A percentile compares a stretch with the other conserved stretches of the same genome.
Conservation (phyloP, 1,140 invertebrate species). For the Temnothorax longispinosus region DNA sequence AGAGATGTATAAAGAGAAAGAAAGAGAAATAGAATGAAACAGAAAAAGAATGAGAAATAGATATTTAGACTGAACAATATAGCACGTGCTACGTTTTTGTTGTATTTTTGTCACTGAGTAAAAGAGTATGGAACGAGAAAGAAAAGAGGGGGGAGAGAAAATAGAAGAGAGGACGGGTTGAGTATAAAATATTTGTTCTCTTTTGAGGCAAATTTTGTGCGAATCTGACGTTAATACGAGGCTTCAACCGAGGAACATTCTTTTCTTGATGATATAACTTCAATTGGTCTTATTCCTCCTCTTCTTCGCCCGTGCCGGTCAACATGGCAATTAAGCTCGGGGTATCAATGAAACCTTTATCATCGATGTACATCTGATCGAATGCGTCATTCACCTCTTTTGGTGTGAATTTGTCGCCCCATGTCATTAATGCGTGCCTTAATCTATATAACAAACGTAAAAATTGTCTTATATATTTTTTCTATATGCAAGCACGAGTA, state of each 20-base stretch:
- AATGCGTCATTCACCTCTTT: constrained; percentile 98
- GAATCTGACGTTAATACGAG: constrained; percentile 50
- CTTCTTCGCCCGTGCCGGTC: constrained; percentile 93
- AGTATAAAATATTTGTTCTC: constrained; percentile 29
- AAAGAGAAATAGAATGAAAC: background rate
- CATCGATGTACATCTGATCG: constrained; percentile 97
- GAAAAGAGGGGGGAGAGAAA: background rate
- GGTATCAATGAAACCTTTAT: constrained; percentile 97
- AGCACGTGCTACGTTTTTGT: background rate
- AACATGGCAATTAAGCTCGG: constrained; percentile 94
- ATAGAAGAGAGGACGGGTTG: background rate
- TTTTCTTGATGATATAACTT: constrained; percentile 23
- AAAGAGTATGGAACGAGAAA: background rate
- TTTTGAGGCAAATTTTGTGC: constrained; percentile 44
- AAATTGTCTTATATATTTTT: background rate
- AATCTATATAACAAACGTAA: constrained; percentile 88
- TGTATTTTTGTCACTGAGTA: constrained; percentile 8
- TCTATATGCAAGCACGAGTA: too few relatives aligned
- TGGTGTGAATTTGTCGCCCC: constrained; percentile 97
- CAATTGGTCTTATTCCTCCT: constrained; percentile 85
- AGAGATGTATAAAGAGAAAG: background rate
- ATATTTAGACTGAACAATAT: background rate
- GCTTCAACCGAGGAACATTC: constrained; percentile 66
- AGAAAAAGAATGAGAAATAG: background rate
- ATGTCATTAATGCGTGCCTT: constrained; percentile 97